A percentile compares a stretch with the other conserved stretches of the same genome.
These are phyloP conservation scores for Neelides sp. DNA, from an alignment of 1,140 invertebrate species.

Conservation along the genomic window DNA sequence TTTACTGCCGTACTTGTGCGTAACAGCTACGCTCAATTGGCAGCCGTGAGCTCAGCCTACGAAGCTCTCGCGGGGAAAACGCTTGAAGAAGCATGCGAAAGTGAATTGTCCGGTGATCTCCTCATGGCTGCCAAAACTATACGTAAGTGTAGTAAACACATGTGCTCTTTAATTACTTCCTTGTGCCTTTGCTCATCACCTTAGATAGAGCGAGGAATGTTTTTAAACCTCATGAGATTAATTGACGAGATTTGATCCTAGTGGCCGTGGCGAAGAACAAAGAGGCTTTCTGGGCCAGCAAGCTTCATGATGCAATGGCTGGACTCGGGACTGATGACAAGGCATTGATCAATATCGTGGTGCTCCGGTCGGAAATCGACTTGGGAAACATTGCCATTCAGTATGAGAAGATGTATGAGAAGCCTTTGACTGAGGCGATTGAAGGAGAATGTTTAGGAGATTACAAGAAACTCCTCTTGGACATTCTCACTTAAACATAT, in stretches of 20 bases:
- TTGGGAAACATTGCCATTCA: constrained; percentile 40
- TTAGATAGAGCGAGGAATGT: neutral
- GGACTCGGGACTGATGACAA: constrained; percentile 40
- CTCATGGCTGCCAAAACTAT: constrained; percentile 27
- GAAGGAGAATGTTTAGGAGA: constrained; percentile 82
- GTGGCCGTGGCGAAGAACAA: constrained; percentile 38
- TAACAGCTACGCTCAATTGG: constrained; percentile 35
- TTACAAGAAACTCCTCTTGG: constrained; percentile 72
- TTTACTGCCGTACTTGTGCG: constrained; percentile 61
- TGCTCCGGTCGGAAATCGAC: constrained; percentile 42
- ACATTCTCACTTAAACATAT: neutral
- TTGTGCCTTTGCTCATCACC: constrained; percentile 33
- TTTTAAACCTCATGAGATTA: neutral
- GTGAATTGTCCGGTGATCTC: constrained; percentile 27
- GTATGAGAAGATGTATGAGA: constrained; percentile 35
- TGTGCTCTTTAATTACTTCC: constrained; percentile 3
- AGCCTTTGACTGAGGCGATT: constrained; percentile 33
- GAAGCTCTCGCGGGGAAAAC: constrained; percentile 40
- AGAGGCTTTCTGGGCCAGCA: constrained; percentile 44
- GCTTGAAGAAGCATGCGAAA: constrained; percentile 22
- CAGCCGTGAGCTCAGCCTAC: constrained; percentile 48
- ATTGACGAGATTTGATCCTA: constrained; percentile 29
- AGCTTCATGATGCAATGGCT: constrained; percentile 43
- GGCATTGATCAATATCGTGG: constrained; percentile 41
- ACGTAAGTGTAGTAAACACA: no score